Evolutionary conservation across 2,888 invertebrate species (phyloP).

Genomic region (Zeuzera pyrina): DNA sequence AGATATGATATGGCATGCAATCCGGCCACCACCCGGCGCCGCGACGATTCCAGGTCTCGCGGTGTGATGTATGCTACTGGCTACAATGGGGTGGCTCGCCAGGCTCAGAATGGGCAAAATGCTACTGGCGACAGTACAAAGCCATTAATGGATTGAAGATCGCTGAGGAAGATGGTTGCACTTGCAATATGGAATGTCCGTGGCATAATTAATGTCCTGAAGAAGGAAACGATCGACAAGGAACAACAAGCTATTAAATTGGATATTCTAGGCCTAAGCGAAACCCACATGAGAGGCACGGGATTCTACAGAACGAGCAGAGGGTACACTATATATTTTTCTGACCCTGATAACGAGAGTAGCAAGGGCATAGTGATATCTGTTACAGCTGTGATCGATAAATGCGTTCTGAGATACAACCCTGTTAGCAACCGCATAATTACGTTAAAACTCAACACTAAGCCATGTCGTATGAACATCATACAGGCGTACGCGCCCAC

Average conservation of each 20-base stretch:
- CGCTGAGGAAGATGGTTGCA: no score
- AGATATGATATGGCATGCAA: no score
- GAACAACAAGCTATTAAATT: no score
- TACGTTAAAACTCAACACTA: neutral
- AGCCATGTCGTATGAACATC: constrained; percentile 1
- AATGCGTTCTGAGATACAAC: constrained; percentile 1
- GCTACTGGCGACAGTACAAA: constrained; percentile 7
- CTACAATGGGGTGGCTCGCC: constrained; percentile 8
- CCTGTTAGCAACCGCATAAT: constrained; percentile 1
- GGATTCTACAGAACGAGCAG: neutral
- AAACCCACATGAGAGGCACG: neutral
- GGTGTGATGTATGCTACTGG: constrained; percentile 17
- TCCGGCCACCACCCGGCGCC: no score
- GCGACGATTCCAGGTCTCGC: constrained; percentile 9
- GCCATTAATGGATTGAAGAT: no score
- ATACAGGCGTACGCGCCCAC: constrained; percentile 1
- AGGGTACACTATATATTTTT: constrained; percentile 1
- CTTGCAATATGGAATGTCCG: constrained; percentile 1
- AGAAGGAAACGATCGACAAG: neutral
- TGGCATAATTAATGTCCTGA: neutral
- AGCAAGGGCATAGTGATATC: neutral
- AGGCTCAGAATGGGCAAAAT: constrained; percentile 9
- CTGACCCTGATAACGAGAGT: neutral
- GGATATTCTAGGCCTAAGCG: no score
- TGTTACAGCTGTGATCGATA: neutral